Evolutionary conservation across 2,888 invertebrate species (phyloP).

Genomic region (Phyto melanocephala): DNA sequence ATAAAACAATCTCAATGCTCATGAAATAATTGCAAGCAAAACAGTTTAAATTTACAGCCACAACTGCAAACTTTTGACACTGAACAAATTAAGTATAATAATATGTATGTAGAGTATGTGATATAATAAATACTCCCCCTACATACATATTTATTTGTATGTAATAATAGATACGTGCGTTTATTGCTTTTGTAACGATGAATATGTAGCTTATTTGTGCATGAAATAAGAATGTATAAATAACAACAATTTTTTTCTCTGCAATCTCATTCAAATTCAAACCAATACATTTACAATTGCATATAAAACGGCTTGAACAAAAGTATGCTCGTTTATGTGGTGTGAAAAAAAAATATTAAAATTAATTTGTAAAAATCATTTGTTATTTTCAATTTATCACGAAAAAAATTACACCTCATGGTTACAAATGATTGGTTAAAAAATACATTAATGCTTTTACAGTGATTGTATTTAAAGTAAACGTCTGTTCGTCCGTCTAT

Average conservation of each 20-base stretch:
- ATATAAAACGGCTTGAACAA: neutral
- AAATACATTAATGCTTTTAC: too few relatives aligned
- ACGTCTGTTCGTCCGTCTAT: neutral
- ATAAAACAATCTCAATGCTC: slow-evolving; percentile 33
- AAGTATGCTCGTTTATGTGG: neutral
- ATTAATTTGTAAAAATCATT: slow-evolving; percentile 49
- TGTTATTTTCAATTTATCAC: slow-evolving; percentile 13
- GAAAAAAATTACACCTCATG: neutral
- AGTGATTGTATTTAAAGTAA: neutral
- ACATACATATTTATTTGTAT: neutral
- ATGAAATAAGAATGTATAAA: neutral
- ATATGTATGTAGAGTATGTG: neutral
- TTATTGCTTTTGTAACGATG: too few relatives aligned
- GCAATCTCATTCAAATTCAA: neutral
- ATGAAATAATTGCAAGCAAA: slow-evolving; percentile 44
- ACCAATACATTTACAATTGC: neutral
- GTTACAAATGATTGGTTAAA: slow-evolving; percentile 9
- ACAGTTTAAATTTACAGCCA: slow-evolving; percentile 51
- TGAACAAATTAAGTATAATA: slow-evolving; percentile 50
- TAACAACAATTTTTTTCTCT: neutral
- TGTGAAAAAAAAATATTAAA: slow-evolving; percentile 11
- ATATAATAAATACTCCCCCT: too few relatives aligned
- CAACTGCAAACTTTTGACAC: slow-evolving; percentile 59
- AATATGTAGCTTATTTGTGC: too few relatives aligned
- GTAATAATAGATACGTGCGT: neutral